These are phyloP conservation scores for Thaumatotibia leucotreta DNA, from an alignment of 1,140 invertebrate genomes.

Conservation along the genomic window DNA sequence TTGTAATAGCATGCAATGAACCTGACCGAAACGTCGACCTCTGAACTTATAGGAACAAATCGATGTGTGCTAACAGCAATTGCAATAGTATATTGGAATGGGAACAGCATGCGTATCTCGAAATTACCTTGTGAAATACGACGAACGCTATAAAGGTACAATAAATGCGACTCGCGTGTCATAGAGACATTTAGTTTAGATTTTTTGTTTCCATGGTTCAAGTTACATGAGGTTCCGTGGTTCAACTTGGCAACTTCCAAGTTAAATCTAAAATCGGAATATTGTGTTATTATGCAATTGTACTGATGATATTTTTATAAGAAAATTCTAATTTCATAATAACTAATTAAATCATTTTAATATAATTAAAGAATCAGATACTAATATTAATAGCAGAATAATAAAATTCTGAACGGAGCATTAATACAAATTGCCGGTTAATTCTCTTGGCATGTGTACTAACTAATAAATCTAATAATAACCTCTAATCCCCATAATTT, in stretches of 20 bases:
- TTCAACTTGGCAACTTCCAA: not conserved
- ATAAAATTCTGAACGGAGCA: too few species aligned
- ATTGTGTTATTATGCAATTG: too few species aligned
- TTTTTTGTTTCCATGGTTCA: not conserved
- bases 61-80: constrained; percentile 11
- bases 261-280: not conserved
- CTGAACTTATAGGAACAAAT: constrained; percentile 13
- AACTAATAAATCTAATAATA: too few species aligned
- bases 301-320: too few species aligned
- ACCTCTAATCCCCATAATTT: too few species aligned
- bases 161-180: not conserved
- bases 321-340: too few species aligned
- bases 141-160: constrained; percentile 1
- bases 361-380: too few species aligned
- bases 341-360: too few species aligned
- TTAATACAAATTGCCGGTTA: too few species aligned
- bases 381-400: too few species aligned
- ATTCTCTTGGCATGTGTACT: too few species aligned
- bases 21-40: constrained; percentile 4
- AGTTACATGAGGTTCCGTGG: not conserved
- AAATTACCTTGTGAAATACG: constrained; percentile 4
- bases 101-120: constrained; percentile 9
- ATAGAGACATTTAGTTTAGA: not conserved
- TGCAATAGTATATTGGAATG: constrained; percentile 6
- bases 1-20: constrained; percentile 9